Base-by-base conservation (phyloP, 2,888 invertebrate species). In the Lepidocyrtoides sp. region DNA sequence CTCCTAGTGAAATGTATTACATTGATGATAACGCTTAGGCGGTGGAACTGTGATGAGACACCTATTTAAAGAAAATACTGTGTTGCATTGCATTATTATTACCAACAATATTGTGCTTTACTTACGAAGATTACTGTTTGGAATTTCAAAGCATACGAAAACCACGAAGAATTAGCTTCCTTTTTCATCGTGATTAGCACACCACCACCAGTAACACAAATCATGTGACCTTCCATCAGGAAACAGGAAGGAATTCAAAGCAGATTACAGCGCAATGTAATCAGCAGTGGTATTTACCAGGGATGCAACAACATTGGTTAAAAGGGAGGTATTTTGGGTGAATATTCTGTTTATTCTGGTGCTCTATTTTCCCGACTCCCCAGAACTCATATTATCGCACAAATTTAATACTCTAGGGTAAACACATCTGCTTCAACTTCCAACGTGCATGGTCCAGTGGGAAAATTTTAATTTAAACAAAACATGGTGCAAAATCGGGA, bases 31-130 rank as follows among this genome's bases (percentile, higher is more conserved):
- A n/a, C n/a, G n/a, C n/a, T 12, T 66, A 66, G 32, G 32, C 32
- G 66, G 60, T 36, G n/a, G 36, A 41, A 69, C 41, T 69, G 69
- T 69, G 20, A 41, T 41, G 17, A 12, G 20, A 20, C 20, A 69
- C 41, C 36, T 69, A 41, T 36, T 69, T 69, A 41, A 10, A 69
- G 12, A 41, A 69, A 66, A 66, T 66, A 29, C 60, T 60, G 10
- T 17, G 7, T 8, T 4, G 32, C n/a, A 54, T n/a, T 66, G 32
- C 66, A 32, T 66, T 32, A 32, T 10, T 10, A 17, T n/a, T 54
- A 54, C 8, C 60, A 60, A 1, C 1, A 10, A 26, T 26, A 17
- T 36, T 32, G 14, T 54, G 54, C 3, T n/a, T 14, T 54, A 54
- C n/a, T 54, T 54, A n/a, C n/a, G n/a, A n/a, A n/a, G n/a, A 44